Base-by-base conservation (phyloP, 2,797 vertebrate genomes). In the Adrianichthys oophorus region DNA sequence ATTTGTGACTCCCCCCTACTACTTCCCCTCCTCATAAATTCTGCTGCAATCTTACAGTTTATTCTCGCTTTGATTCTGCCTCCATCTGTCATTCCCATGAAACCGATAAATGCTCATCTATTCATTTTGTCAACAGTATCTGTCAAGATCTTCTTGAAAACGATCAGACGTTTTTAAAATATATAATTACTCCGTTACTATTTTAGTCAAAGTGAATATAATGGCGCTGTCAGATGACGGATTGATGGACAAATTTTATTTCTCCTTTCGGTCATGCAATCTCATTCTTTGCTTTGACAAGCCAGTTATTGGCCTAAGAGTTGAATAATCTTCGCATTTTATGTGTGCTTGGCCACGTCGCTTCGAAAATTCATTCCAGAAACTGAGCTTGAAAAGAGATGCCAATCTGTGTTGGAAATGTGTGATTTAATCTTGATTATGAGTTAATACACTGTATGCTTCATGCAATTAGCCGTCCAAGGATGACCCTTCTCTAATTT, bases 371-470 rank as follows among this genome's bases (percentile, higher is more conserved):
- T 54, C 21, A 37, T 7, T 17, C 49, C 32, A 65, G 73, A 74
- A 64, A 24, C 45, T 19, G n/a, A 54, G 44, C 68, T 62, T 40
- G 42, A 41, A 37, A 37, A 64, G 48, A 5, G 41, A 48, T 47
- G 62, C 1, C 15, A 56, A 79, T 81, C 62, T 66, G 58, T 71
- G 67, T 70, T 51, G 49, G 68, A 81, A 85, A 81, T 70, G 66
- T 85, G 85, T 72, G 75, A 90, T 91, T 92, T 78, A 83, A 90
- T 91, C 90, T 92, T 90, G 80, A 92, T 91, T 88, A 92, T 79
- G 77, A 86, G 72, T 84, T 92, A 90, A 91, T 90, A 80, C 70
- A 76, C 84, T 90, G 88, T 91, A 91, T 89, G 89, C 86, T 87
- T 81, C 85, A 80, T 72, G 84, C 88, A 90, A 91, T 91, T 90